A percentile compares a stretch with the other conserved stretches of the same genome.
Conservation (phyloP, 2,888 invertebrate species). For the Homarus gammarus region DNA sequence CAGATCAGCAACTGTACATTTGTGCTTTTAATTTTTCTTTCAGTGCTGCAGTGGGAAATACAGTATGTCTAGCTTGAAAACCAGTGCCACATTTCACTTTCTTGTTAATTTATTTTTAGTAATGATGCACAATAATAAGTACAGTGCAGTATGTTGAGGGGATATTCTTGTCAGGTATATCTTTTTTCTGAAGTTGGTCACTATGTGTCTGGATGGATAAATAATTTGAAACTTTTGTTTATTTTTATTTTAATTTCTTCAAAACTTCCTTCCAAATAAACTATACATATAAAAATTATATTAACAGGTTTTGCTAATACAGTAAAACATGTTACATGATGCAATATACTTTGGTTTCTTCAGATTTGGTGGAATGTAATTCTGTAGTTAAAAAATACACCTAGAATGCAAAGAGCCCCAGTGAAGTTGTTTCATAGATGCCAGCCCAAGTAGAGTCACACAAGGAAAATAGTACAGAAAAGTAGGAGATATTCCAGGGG, state of each 20-base stretch:
- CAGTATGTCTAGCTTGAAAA: too few relatives aligned
- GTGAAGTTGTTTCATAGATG: background rate
- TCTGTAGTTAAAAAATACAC: conserved; percentile 27
- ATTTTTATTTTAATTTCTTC: conserved; percentile 46
- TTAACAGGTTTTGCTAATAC: conserved; percentile 44
- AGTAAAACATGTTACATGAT: conserved; percentile 40
- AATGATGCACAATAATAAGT: too few relatives aligned
- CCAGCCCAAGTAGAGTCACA: background rate
- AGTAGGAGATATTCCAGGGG: conserved; percentile 78
- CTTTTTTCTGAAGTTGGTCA: background rate
- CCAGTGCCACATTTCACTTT: too few relatives aligned
- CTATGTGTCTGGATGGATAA: background rate
- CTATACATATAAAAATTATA: conserved; percentile 56
- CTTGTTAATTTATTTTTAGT: too few relatives aligned
- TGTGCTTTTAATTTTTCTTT: background rate
- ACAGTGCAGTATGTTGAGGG: too few relatives aligned
- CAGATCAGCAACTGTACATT: too few relatives aligned
- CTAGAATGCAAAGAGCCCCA: background rate
- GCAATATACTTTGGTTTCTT: conserved; percentile 49
- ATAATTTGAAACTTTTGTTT: background rate
- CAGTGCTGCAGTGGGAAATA: background rate
- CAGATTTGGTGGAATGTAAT: conserved; percentile 29
- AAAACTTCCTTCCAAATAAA: conserved; percentile 54
- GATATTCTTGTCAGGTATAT: background rate
- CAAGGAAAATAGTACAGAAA: background rate